A percentile compares a stretch with the other conserved stretches of the same genome.
Conservation (phyloP, 2,797 vertebrate species). For the Trachurus trachurus region DNA sequence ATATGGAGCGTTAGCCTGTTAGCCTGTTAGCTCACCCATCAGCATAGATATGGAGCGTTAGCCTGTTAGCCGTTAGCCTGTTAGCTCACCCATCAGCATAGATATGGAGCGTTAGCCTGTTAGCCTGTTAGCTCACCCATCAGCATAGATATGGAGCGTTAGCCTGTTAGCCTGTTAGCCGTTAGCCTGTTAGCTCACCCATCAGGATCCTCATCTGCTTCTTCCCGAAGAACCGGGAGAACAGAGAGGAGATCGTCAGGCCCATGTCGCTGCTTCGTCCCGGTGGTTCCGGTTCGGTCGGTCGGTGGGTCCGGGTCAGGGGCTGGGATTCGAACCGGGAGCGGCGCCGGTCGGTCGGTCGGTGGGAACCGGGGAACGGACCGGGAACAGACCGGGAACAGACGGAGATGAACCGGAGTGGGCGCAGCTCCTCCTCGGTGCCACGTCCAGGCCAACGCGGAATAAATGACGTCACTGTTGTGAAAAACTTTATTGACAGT, state of each 20-base stretch:
- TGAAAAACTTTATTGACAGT: constrained; percentile 61
- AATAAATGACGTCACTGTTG: constrained; percentile 80
- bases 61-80: too few species aligned
- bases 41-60: too few species aligned
- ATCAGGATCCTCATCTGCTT: constrained; percentile 99
- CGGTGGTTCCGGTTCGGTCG: too few species aligned
- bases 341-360: neutral
- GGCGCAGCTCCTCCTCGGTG: constrained; percentile 72
- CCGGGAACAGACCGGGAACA: neutral
- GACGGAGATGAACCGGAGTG: constrained; percentile 15
- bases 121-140: constrained; percentile 25
- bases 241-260: constrained; percentile 87
- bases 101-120: constrained; percentile 9
- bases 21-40: too few species aligned
- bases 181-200: constrained; percentile 65
- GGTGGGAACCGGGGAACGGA: constrained; percentile 15
- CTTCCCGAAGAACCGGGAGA: constrained; percentile 91
- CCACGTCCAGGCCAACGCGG: constrained; percentile 85
- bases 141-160: too few species aligned
- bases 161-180: constrained; percentile 32
- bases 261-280: constrained; percentile 73
- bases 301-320: too few species aligned
- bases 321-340: too few species aligned
- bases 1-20: too few species aligned
- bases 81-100: too few species aligned